Percentiles rank a stretch among this genome's conserved stretches.
These are phyloP conservation scores for Steromphala cineraria DNA, from an alignment of 2,888 invertebrate species.

Conservation along the genomic window DNA sequence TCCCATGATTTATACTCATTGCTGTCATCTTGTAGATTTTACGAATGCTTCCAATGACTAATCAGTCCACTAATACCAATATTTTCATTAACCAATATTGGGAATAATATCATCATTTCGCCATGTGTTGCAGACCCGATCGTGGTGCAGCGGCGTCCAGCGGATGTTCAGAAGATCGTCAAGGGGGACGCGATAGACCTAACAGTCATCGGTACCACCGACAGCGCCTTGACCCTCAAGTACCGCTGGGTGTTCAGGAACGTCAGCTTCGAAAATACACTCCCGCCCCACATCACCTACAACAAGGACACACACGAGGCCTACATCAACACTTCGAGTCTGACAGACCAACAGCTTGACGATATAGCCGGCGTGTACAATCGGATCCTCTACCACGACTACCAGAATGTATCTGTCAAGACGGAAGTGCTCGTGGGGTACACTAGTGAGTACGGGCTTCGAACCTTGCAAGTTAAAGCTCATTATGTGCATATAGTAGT, in stretches of 20 bases:
- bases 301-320: neutral
- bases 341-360: neutral
- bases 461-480: too few species aligned
- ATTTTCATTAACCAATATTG: too few species aligned
- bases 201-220: neutral
- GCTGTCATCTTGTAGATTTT: too few species aligned
- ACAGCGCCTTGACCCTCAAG: neutral
- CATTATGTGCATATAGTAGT: too few species aligned
- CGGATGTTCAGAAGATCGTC: neutral
- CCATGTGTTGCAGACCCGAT: constrained; percentile 15
- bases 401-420: neutral
- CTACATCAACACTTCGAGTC: neutral
- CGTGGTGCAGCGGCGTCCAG: neutral
- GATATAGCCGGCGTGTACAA: neutral
- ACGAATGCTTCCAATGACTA: too few species aligned
- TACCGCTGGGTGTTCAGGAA: neutral
- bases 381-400: neutral
- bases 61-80: too few species aligned
- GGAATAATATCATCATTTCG: too few species aligned
- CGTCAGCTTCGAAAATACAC: neutral
- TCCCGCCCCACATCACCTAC: neutral
- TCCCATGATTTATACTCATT: too few species aligned
- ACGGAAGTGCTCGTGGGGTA: neutral
- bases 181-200: neutral
- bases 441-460: too few species aligned